Evolutionary conservation across 2,113 vertebrate genomes (phyloP).

Genomic region (Neopipo cinnamomea): DNA sequence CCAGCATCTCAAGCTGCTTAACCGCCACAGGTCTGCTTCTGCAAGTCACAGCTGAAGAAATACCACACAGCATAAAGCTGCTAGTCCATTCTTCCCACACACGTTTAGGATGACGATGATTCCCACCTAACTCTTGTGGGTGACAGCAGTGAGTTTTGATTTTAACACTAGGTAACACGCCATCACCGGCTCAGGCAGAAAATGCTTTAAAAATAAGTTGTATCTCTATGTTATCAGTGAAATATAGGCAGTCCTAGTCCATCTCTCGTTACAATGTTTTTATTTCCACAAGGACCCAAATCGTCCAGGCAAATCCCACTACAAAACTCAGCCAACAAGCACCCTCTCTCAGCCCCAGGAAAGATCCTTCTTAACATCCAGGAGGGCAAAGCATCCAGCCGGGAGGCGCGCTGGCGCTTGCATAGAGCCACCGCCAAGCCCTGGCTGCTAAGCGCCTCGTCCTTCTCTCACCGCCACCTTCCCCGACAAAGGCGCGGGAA

Average conservation of each 20-base stretch:
- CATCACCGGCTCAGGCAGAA: neutral
- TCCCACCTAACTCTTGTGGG: accelerated
- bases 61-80: accelerated
- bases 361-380: no score
- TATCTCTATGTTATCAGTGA: accelerated
- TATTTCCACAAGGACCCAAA: neutral
- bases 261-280: accelerated
- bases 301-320: accelerated
- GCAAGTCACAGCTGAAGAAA: neutral
- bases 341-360: no score
- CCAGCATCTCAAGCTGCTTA: neutral
- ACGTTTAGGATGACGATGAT: accelerated
- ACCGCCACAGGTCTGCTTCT: neutral
- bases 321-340: neutral
- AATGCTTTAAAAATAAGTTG: neutral
- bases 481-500: neutral
- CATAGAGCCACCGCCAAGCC: neutral
- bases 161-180: accelerated
- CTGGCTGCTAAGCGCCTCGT: accelerated
- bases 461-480: accelerated
- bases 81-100: neutral
- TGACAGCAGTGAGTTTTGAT: neutral
- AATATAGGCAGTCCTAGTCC: accelerated
- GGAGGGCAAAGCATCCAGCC: neutral
- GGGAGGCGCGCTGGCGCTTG: neutral